Evolutionary conservation across 2,888 invertebrate species (phyloP).

Genomic region (Marronus borbonicus): DNA sequence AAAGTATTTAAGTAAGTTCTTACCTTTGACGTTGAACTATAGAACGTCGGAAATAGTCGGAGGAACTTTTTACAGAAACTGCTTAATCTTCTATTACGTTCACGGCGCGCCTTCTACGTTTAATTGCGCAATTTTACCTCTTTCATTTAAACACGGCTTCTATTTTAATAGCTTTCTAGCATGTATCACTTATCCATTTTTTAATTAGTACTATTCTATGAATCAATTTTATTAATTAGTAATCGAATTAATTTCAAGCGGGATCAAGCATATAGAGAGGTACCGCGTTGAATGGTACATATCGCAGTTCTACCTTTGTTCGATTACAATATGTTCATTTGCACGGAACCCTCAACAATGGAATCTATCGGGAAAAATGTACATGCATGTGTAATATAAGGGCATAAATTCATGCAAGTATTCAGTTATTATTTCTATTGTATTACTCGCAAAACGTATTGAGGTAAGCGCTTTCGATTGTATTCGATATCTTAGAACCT

Average conservation of each 20-base stretch:
- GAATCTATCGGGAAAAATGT: not conserved
- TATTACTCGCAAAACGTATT: not conserved
- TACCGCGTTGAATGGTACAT: not conserved
- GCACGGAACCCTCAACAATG: slow-evolving; percentile 11
- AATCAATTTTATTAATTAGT: not conserved
- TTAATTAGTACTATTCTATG: not conserved
- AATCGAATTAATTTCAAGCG: not conserved
- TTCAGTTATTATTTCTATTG: not conserved
- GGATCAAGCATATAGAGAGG: not conserved
- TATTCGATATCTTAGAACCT: too few species aligned
- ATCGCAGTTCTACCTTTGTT: not conserved
- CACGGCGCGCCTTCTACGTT: too few species aligned
- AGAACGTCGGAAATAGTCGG: too few species aligned
- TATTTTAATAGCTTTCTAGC: not conserved
- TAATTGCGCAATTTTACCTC: too few species aligned
- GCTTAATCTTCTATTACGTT: too few species aligned
- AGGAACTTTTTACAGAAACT: too few species aligned
- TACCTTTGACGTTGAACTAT: too few species aligned
- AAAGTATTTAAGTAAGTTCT: too few species aligned
- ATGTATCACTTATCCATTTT: not conserved
- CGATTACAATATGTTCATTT: slow-evolving; percentile 10
- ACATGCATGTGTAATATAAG: not conserved
- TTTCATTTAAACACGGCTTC: too few species aligned
- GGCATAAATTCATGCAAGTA: not conserved
- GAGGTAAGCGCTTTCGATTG: not conserved